Evolutionary conservation across 1,140 invertebrate species (phyloP).

Genomic region (Conus betulinus): DNA sequence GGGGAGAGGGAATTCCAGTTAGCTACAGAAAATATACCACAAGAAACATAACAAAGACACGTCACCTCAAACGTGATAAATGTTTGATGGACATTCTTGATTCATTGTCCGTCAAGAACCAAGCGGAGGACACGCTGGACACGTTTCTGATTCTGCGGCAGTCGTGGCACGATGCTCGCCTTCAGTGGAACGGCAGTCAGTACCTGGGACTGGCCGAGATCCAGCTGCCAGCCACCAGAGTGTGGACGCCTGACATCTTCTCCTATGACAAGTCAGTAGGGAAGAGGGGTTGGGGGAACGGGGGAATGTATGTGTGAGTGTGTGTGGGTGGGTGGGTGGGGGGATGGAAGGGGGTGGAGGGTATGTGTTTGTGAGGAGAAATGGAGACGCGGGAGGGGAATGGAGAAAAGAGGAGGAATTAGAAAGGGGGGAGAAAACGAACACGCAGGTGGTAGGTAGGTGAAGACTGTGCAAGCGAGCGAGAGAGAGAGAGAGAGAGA

Average conservation of each 20-base stretch:
- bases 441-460: no score
- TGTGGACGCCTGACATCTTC: constrained; percentile 19
- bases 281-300: no score
- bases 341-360: neutral
- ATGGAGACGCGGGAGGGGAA: neutral
- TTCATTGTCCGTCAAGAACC: neutral
- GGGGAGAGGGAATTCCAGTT: no score
- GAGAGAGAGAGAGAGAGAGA: no score
- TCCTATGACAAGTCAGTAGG: constrained; percentile 20
- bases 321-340: no score
- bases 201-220: constrained; percentile 50
- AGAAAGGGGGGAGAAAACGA: no score
- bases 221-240: constrained; percentile 53
- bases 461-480: no score
- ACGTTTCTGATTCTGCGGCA: constrained; percentile 51
- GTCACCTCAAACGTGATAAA: no score
- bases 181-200: constrained; percentile 57
- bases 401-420: no score
- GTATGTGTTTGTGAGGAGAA: neutral
- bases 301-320: neutral
- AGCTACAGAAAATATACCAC: no score
- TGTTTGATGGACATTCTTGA: no score
- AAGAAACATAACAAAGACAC: no score
- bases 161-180: constrained; percentile 58
- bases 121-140: constrained; percentile 41